These are phyloP conservation scores for Bradypodion pumilum DNA, from an alignment of 2,797 vertebrate species.

Conservation along the genomic window DNA sequence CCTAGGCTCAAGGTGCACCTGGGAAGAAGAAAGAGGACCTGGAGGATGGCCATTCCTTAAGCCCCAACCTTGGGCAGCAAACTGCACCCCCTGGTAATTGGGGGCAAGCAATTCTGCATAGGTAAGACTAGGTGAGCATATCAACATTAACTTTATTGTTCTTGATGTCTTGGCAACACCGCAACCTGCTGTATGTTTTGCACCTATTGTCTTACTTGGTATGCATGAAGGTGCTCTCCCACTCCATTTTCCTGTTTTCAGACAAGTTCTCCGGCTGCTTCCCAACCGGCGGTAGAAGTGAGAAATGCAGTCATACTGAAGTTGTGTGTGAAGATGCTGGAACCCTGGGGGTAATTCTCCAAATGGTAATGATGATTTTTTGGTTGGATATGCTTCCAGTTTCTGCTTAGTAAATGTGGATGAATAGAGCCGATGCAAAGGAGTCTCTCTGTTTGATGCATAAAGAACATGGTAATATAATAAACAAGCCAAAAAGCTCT, in stretches of 20 bases:
- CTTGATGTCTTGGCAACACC: neutral
- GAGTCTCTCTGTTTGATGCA: constrained; percentile 84
- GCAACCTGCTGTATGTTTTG: neutral
- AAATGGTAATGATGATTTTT: constrained; percentile 75
- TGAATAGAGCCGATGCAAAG: constrained; percentile 89
- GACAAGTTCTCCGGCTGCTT: constrained; percentile 91
- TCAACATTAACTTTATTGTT: neutral
- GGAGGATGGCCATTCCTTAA: too few relatives aligned
- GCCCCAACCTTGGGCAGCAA: too few relatives aligned
- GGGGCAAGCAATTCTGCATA: neutral
- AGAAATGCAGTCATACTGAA: constrained; percentile 92
- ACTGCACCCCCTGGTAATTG: too few relatives aligned
- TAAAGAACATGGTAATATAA: constrained; percentile 35
- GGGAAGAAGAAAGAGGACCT: too few relatives aligned
- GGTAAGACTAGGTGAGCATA: neutral
- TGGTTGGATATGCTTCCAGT: constrained; percentile 78
- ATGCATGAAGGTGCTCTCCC: constrained; percentile 93
- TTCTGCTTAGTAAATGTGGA: constrained; percentile 79
- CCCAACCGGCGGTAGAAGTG: constrained; percentile 91
- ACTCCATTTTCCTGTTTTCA: constrained; percentile 97
- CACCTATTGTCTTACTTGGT: constrained; percentile 82
- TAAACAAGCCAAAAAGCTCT: neutral
- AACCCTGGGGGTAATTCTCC: constrained; percentile 86
- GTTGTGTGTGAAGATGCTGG: constrained; percentile 91
- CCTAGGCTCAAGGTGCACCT: too few relatives aligned